Base-by-base conservation (phyloP, 2,113 vertebrate species). In the Anarrhichthys ocellatus region DNA sequence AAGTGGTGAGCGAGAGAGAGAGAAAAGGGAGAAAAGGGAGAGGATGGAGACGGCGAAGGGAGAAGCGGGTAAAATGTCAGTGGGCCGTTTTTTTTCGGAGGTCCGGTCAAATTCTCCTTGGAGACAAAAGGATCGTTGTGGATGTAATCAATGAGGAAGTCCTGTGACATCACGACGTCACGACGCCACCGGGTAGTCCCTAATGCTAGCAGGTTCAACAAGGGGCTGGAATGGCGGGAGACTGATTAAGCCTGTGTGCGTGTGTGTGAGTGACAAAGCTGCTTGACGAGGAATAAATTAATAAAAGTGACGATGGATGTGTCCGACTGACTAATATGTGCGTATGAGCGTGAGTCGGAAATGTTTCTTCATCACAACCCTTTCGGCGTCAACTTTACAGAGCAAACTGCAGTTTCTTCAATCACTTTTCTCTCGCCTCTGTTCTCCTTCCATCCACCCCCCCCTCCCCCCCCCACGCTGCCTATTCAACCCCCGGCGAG, bases 41-140 rank as follows among this genome's bases (percentile, higher is more conserved):
- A 20, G 27, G 29, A 78, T 5, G 15, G 42, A 66, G 24, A 76
- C 24, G 6, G 22, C 18, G 40, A 22, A 22, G 52, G 44, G 44
- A 52, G 73, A 76, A 87, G 80, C 52, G 82, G 79, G 69, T 73
- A 73, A 89, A 88, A 89, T 79, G 84, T 84, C 85, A 91, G 66
- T 0, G 74, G 17, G 52, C 32, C 75, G 68, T 66, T 69, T 29
- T 29, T 29, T 29, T 69, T 76, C 40, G 56, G 73, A 69, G 59
- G 70, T 85, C 70, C n/a, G 20, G 29, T 38, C 29, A 56, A 83
- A 78, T 85, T 78, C 78, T 80, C 71, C 20, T 7, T 15, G 0
- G 42, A 70, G 73, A 93, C 92, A 93, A 93, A 91, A 88, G 89
- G 44, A n/a, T 69, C 82, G 56, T 89, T 92, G 92, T 94, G 65